Percentiles rank a stretch among this genome's conserved stretches.
Conservation (phyloP, 2,797 vertebrate genomes). For the Bradypodion ventrale region DNA sequence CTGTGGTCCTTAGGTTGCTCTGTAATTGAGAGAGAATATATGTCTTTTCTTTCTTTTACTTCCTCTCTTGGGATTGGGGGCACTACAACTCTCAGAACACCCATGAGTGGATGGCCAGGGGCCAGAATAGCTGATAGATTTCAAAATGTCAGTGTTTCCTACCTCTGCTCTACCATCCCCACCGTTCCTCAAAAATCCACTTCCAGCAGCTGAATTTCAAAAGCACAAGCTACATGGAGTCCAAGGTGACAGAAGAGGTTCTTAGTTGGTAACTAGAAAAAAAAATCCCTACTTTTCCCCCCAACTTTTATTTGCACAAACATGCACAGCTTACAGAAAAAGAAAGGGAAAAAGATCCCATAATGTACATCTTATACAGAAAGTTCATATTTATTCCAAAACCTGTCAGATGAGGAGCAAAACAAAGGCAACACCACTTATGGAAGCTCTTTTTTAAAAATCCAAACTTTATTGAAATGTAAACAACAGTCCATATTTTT, state of each 20-base stretch:
- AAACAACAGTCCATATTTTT: constrained; percentile 26
- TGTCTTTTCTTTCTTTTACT: too few species aligned
- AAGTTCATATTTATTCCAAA: background rate
- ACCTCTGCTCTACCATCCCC: too few species aligned
- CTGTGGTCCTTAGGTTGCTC: too few species aligned
- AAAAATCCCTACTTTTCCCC: background rate
- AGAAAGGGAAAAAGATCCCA: too few species aligned
- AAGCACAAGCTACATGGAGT: background rate
- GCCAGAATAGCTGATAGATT: too few species aligned
- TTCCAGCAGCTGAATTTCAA: background rate
- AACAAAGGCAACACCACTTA: background rate
- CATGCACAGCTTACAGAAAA: background rate
- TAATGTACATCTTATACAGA: background rate
- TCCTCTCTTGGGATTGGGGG: too few species aligned
- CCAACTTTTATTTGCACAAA: background rate
- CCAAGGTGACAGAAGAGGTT: background rate
- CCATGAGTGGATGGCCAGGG: too few species aligned
- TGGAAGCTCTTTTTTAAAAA: constrained; percentile 12
- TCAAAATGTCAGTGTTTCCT: too few species aligned
- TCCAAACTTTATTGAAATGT: constrained; percentile 43
- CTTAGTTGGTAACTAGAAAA: background rate
- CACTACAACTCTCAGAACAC: too few species aligned
- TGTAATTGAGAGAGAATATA: too few species aligned
- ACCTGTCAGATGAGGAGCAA: background rate
- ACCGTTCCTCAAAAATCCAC: background rate